Evolutionary conservation across 2,113 vertebrate species (phyloP).

Genomic region (Numida meleagris): DNA sequence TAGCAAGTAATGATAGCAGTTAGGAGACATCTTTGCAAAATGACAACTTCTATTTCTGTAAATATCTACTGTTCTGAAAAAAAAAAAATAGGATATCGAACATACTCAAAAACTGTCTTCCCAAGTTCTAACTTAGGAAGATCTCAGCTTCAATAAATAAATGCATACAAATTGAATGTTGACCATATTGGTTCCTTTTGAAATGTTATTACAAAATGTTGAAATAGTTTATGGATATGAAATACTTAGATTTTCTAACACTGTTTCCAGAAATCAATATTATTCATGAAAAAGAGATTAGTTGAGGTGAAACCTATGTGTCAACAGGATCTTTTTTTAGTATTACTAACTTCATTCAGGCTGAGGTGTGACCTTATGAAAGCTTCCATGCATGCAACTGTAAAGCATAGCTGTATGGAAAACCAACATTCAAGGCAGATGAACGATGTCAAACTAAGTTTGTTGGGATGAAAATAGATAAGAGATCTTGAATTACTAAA

Average conservation of each 20-base stretch:
- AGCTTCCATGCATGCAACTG: not conserved
- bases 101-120: not conserved
- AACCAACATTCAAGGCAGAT: not conserved
- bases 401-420: not conserved
- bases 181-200: not conserved
- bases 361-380: not conserved
- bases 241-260: not conserved
- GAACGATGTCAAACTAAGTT: not conserved
- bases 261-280: not conserved
- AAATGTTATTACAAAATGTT: not conserved
- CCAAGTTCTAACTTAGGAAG: not conserved
- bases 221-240: not conserved
- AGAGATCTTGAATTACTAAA: not conserved
- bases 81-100: not conserved
- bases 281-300: not conserved
- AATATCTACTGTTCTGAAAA: not conserved
- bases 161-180: not conserved
- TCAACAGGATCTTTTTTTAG: not conserved
- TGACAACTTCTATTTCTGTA: not conserved
- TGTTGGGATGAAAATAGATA: not conserved
- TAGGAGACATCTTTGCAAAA: not conserved
- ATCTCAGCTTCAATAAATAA: not conserved
- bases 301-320: not conserved
- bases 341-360: not conserved
- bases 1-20: not conserved